Evolutionary conservation across 2,797 vertebrate genomes (phyloP).

Genomic region (Coccyzus lansbergi): DNA sequence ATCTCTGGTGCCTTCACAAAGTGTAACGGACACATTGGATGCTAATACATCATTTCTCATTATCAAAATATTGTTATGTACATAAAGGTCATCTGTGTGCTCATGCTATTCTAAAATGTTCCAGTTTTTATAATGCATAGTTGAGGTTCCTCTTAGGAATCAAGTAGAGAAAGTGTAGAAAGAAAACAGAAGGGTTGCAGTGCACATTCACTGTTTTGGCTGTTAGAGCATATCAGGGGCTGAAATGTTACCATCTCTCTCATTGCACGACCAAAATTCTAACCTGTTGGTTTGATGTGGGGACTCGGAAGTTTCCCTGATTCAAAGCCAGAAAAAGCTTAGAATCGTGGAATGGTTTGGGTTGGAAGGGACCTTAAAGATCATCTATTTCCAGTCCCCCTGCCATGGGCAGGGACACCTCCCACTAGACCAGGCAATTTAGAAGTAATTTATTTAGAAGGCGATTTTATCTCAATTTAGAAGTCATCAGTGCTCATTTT

Average conservation of each 20-base stretch:
- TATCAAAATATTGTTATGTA: neutral
- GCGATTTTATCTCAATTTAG: neutral
- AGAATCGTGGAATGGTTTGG: too few relatives aligned
- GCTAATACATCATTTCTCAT: neutral
- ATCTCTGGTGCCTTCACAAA: neutral
- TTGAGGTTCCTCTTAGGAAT: neutral
- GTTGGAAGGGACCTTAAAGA: too few relatives aligned
- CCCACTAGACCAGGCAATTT: too few relatives aligned
- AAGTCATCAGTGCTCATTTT: neutral
- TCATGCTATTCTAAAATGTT: neutral
- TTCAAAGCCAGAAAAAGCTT: neutral
- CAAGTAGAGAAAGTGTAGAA: neutral
- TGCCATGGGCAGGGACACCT: too few relatives aligned
- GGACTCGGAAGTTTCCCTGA: neutral
- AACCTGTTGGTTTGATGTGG: neutral
- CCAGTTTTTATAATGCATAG: neutral
- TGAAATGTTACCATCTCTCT: neutral
- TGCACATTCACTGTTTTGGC: neutral
- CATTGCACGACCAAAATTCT: neutral
- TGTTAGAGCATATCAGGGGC: neutral
- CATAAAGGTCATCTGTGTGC: neutral
- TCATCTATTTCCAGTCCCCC: too few relatives aligned
- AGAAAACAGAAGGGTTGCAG: neutral
- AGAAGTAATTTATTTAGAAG: too few relatives aligned
- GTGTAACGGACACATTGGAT: rapidly evolving